These are phyloP conservation scores for Mohoua ochrocephala DNA, from an alignment of 2,113 vertebrate species.

Conservation along the genomic window DNA sequence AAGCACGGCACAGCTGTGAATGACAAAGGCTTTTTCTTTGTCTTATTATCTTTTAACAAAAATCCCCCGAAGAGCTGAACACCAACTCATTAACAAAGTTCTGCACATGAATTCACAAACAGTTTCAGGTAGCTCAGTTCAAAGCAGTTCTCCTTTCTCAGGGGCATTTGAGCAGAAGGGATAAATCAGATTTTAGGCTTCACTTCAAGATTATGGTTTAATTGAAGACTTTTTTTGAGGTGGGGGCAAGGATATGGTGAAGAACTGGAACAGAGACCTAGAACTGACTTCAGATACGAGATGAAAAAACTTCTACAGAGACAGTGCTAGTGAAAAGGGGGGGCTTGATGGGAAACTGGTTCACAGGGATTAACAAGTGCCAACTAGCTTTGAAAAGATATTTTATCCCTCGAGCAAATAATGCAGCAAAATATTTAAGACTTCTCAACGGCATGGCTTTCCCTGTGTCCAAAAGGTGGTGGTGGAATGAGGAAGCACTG, in stretches of 20 bases:
- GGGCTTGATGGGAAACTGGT: not conserved
- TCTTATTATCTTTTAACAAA: not conserved
- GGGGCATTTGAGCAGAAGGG: not conserved
- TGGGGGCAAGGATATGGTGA: not conserved
- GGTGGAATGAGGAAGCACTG: not conserved
- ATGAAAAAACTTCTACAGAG: not conserved
- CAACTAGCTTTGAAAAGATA: not conserved
- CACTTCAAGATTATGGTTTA: not conserved
- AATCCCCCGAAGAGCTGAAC: not conserved
- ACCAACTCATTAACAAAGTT: not conserved
- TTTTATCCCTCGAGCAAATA: not conserved
- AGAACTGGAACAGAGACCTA: not conserved
- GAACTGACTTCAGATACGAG: not conserved
- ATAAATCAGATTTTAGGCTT: not conserved
- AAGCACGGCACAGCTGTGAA: not conserved
- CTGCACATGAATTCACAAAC: not conserved
- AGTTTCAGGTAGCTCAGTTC: not conserved
- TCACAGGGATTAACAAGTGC: not conserved
- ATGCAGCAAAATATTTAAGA: not conserved
- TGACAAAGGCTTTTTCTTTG: not conserved
- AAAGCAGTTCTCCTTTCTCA: not conserved
- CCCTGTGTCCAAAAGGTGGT: not conserved
- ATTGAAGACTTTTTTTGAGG: not conserved
- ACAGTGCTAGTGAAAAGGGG: not conserved
- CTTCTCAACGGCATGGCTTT: not conserved